Percentiles rank a stretch among this genome's conserved stretches.
Conservation (phyloP, 53 echinoderm and acorn worm species). For the Paracentrotus lividus region DNA sequence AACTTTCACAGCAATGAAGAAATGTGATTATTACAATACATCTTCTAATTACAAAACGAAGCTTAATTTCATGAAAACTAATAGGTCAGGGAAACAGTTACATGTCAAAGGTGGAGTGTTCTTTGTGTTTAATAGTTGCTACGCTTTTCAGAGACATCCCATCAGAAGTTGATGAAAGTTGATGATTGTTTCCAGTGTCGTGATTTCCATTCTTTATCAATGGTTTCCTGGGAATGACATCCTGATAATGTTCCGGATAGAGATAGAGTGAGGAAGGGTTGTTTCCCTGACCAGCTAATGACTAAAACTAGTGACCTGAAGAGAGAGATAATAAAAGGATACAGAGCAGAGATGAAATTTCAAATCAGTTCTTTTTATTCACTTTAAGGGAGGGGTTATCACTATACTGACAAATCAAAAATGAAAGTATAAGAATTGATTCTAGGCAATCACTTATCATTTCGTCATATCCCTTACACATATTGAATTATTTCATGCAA, state of each 20-base stretch:
- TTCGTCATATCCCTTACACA: too few species aligned
- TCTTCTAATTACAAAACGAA: constrained; percentile 51
- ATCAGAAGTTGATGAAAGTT: background rate
- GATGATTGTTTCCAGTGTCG: too few species aligned
- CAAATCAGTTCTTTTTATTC: background rate
- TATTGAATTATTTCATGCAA: too few species aligned
- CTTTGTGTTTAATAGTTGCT: background rate
- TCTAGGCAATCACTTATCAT: too few species aligned
- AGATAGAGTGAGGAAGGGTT: background rate
- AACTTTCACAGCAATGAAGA: constrained; percentile 50
- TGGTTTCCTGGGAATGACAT: background rate
- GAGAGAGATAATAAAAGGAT: background rate
- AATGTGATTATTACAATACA: constrained; percentile 36
- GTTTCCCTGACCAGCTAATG: constrained; percentile 7
- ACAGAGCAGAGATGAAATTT: background rate
- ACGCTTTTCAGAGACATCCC: background rate
- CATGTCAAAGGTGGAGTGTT: background rate
- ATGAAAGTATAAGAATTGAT: too few species aligned
- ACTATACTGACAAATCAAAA: too few species aligned
- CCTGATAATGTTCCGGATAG: background rate
- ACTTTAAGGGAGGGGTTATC: background rate
- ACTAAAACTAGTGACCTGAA: constrained; percentile 36
- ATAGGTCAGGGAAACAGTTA: constrained; percentile 4
- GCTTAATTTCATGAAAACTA: background rate
- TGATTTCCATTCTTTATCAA: background rate